phyloP scores from a whole-genome alignment of 2,113 vertebrate genomes.

The Anarrhichthys ocellatus region DNA sequence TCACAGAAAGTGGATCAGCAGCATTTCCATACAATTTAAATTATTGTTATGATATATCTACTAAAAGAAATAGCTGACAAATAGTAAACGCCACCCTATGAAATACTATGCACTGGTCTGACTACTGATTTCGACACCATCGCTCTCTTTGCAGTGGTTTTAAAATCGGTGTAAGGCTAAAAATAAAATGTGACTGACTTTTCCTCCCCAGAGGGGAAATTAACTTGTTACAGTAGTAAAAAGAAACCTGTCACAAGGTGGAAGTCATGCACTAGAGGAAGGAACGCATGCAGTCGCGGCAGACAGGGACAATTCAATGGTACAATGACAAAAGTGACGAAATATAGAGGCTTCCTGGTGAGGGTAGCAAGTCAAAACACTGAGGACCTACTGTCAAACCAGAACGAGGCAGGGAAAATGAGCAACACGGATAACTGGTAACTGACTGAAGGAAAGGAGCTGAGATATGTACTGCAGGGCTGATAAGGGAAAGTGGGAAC shows the following conservation, averaged over 20 bases:
- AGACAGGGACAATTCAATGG: not conserved
- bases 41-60: not conserved
- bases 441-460: not conserved
- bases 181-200: not conserved
- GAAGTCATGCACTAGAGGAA: not conserved
- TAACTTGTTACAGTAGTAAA: not conserved
- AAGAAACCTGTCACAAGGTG: not conserved
- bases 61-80: not conserved
- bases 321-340: not conserved
- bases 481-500: not conserved
- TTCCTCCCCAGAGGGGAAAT: not conserved
- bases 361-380: not conserved
- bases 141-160: not conserved
- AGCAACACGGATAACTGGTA: not conserved
- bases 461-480: not conserved
- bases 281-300: not conserved
- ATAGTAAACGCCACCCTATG: not conserved
- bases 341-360: not conserved
- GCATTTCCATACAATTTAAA: not conserved
- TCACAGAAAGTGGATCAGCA: not conserved
- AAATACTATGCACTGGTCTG: not conserved
- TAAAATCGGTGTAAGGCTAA: not conserved
- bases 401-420: not conserved
- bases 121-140: not conserved
- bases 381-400: not conserved